These are phyloP conservation scores for Pelvicachromis taeniatus DNA, from an alignment of 2,113 vertebrate species.

Conservation along the genomic window DNA sequence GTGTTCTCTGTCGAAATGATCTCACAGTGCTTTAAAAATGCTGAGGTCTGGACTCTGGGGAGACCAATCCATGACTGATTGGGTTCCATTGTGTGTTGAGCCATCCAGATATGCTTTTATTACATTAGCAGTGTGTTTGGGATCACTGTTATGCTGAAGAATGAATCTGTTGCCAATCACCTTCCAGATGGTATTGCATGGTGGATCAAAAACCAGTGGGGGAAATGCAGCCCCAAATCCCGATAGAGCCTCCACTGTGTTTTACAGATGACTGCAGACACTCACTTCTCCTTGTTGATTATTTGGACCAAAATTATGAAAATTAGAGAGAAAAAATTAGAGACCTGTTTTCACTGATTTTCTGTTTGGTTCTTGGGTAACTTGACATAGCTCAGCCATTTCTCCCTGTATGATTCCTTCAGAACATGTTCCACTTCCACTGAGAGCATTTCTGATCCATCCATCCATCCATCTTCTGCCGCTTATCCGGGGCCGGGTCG, in stretches of 20 bases:
- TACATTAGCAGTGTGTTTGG: not conserved
- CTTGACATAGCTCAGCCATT: not conserved
- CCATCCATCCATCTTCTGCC: too few species aligned
- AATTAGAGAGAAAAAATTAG: too few species aligned
- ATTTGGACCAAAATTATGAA: not conserved
- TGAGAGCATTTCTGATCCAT: not conserved
- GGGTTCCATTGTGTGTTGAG: not conserved
- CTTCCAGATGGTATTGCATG: not conserved
- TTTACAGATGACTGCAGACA: not conserved
- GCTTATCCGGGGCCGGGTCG: too few species aligned
- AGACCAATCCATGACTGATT: accelerated
- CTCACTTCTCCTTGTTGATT: accelerated
- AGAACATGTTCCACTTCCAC: not conserved
- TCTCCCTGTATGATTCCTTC: not conserved
- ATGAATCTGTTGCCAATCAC: not conserved
- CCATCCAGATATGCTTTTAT: not conserved
- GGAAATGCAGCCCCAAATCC: not conserved
- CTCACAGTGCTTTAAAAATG: not conserved
- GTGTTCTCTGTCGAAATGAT: not conserved
- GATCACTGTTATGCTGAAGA: too few species aligned
- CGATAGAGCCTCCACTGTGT: not conserved
- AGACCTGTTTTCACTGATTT: not conserved
- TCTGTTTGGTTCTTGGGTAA: not conserved
- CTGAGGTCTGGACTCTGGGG: not conserved
- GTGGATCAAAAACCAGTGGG: not conserved